Conservation (phyloP, 2,797 vertebrate genomes). For the Helarctos malayanus region DNA sequence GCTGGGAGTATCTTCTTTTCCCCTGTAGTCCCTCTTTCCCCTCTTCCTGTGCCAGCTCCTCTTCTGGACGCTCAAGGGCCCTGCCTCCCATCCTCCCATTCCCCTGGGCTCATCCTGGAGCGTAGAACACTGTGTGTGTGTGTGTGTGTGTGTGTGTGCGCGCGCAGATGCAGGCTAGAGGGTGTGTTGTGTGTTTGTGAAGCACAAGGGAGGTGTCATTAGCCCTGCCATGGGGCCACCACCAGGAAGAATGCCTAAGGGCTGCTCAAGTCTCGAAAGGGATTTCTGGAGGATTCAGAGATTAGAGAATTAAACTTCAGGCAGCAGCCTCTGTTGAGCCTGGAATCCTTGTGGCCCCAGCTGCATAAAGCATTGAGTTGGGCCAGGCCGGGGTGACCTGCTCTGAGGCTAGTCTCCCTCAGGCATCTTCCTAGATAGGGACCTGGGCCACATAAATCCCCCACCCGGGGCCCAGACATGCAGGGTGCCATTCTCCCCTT, state of each 20-base stretch:
- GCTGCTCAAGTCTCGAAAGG: not conserved
- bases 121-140: not conserved
- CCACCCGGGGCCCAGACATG: not conserved
- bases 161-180: too few relatives aligned
- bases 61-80: not conserved
- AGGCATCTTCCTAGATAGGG: not conserved
- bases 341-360: not conserved
- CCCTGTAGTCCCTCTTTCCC: not conserved
- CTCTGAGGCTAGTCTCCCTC: not conserved
- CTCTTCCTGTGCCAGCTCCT: not conserved
- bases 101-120: not conserved
- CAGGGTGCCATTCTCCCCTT: not conserved
- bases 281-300: slow-evolving; percentile 52
- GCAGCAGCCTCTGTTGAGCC: not conserved
- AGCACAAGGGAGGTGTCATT: not conserved
- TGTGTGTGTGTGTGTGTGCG: not conserved
- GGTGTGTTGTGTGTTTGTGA: not conserved
- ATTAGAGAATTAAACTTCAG: slow-evolving; percentile 28
- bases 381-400: not conserved
- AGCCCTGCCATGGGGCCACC: not conserved
- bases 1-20: not conserved
- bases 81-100: not conserved
- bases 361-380: not conserved
- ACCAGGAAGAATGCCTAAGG: not conserved
- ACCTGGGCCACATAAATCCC: not conserved